Conservation (phyloP, 2,888 invertebrate genomes). For the Drosophila niveifrons region DNA sequence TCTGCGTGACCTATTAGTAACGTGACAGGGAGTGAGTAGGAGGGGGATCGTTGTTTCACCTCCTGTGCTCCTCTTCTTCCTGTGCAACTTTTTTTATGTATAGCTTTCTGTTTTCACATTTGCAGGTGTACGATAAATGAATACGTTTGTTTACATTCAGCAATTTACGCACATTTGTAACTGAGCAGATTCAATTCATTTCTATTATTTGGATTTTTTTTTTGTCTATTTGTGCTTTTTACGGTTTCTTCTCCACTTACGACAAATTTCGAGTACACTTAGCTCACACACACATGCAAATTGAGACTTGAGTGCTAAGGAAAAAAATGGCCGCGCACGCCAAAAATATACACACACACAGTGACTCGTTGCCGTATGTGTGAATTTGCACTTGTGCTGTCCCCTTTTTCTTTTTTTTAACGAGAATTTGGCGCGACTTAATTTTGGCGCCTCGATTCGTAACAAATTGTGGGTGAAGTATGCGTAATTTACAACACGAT, state of each 20-base stretch:
- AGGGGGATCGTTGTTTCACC: constrained; percentile 14
- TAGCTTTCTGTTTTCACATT: constrained; percentile 45
- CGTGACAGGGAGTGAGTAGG: not conserved
- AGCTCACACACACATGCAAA: constrained; percentile 44
- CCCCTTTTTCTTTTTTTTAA: constrained; percentile 56
- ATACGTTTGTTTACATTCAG: constrained; percentile 46
- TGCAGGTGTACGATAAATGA: constrained; percentile 6
- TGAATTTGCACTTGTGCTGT: constrained; percentile 71
- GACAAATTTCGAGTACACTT: constrained; percentile 54
- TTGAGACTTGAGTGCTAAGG: constrained; percentile 51
- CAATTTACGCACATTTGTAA: constrained; percentile 52
- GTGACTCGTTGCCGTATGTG: constrained; percentile 45
- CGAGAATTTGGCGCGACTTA: constrained; percentile 55
- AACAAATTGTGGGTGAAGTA: constrained; percentile 17
- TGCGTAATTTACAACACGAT: constrained; percentile 30
- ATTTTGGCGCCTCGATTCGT: constrained; percentile 53
- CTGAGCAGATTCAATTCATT: constrained; percentile 10
- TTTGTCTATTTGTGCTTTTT: constrained; percentile 46
- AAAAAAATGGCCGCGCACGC: constrained; percentile 84
- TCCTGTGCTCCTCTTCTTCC: constrained; percentile 22
- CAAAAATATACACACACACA: constrained; percentile 77
- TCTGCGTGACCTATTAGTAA: constrained; percentile 45
- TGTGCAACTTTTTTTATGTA: constrained; percentile 17
- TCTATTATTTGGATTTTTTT: constrained; percentile 36
- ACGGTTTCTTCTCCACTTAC: constrained; percentile 61